These are phyloP conservation scores for Scrobipalpa atriplicella DNA, from an alignment of 2,888 invertebrate genomes.

Conservation along the genomic window DNA sequence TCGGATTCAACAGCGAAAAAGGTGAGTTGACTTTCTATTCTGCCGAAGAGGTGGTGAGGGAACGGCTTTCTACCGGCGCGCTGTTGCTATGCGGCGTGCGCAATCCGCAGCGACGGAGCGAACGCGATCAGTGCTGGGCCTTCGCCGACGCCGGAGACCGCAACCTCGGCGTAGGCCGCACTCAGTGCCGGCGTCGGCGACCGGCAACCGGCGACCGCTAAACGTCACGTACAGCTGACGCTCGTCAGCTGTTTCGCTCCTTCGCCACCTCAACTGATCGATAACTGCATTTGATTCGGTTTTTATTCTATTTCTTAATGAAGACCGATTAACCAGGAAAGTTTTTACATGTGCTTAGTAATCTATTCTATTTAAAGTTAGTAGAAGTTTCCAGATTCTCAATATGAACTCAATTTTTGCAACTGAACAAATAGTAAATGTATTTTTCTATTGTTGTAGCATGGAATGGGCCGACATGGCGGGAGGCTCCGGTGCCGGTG, in stretches of 20 bases:
- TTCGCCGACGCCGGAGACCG: constrained; percentile 10
- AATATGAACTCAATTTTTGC: no score
- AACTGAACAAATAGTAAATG: constrained; percentile 20
- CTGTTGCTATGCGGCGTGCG: constrained; percentile 79
- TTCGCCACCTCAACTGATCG: constrained; percentile 53
- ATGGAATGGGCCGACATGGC: constrained; percentile 76
- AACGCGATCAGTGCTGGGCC: constrained; percentile 28
- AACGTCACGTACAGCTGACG: constrained; percentile 65
- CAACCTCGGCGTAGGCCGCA: constrained; percentile 35
- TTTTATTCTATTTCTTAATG: constrained; percentile 33
- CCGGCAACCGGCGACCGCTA: constrained; percentile 31
- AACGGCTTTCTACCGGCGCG: constrained; percentile 73
- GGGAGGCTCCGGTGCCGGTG: constrained; percentile 75
- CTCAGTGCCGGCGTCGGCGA: constrained; percentile 16
- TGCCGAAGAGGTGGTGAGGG: constrained; percentile 54
- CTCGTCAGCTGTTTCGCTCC: constrained; percentile 65
- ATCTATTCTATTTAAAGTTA: no score
- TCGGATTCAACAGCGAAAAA: constrained; percentile 89
- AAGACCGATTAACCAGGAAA: neutral
- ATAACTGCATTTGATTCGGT: constrained; percentile 38
- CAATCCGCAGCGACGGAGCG: constrained; percentile 39
- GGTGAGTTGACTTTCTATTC: constrained; percentile 84
- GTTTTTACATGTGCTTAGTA: no score
- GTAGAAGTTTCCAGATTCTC: no score
- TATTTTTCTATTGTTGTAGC: constrained; percentile 64